phyloP scores from a whole-genome alignment of 1,140 invertebrate species.

The Monomorium pharaonis region DNA sequence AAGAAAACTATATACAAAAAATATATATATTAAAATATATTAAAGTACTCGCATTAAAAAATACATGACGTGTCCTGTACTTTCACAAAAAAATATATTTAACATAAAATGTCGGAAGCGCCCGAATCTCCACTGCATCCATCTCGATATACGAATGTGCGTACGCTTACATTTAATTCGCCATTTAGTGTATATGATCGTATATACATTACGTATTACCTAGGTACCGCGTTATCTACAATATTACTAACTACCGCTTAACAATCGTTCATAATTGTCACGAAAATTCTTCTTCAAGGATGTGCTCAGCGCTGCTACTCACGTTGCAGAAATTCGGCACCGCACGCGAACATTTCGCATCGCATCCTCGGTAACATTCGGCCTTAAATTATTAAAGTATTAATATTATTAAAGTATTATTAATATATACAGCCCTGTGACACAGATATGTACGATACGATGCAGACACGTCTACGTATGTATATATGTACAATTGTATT shows the following conservation, averaged over 20 bases:
- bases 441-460: conserved; percentile 78
- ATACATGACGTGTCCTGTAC: background rate
- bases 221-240: conserved; percentile 62
- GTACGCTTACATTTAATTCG: background rate
- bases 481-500: conserved; percentile 68
- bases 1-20: conserved; percentile 20
- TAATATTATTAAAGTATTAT: too few species aligned
- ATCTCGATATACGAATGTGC: conserved; percentile 17
- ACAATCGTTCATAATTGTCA: conserved; percentile 27
- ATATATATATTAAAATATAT: conserved; percentile 33
- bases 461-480: conserved; percentile 63
- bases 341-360: background rate
- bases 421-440: conserved; percentile 75
- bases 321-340: background rate
- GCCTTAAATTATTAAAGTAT: too few species aligned
- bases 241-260: conserved; percentile 40
- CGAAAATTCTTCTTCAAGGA: conserved; percentile 30
- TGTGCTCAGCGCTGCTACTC: conserved; percentile 6
- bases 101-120: background rate
- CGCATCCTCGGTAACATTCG: conserved; percentile 63
- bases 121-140: background rate
- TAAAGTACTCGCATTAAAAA: conserved; percentile 15
- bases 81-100: background rate
- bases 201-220: conserved; percentile 65
- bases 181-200: background rate